Evolutionary conservation across 35 echinoderm and acorn worm genomes (phyloP).

Genomic region (Eucidaris tribuloides): DNA sequence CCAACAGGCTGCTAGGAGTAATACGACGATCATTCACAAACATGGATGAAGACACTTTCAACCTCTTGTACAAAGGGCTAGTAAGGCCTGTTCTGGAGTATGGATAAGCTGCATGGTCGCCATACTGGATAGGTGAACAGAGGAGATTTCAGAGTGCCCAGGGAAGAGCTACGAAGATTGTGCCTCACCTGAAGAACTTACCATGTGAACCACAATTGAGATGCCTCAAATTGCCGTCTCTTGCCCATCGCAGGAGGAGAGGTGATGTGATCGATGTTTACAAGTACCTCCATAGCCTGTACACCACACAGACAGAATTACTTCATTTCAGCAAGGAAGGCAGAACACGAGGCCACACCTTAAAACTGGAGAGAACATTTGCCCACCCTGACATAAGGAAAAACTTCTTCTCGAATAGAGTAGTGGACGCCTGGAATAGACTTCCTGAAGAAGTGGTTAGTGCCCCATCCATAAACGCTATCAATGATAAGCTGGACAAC

Average conservation of each 20-base stretch:
- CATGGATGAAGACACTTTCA: constrained; percentile 6
- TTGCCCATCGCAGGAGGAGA: too few species aligned
- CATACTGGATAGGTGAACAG: too few species aligned
- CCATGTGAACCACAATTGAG: too few species aligned
- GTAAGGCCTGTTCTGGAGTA: constrained; percentile 1
- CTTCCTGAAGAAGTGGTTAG: too few species aligned
- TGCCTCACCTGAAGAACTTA: too few species aligned
- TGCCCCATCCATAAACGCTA: too few species aligned
- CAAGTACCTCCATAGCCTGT: neutral
- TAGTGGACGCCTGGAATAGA: neutral
- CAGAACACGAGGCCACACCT: neutral
- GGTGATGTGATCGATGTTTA: constrained; percentile 19
- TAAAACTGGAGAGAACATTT: constrained; percentile 1
- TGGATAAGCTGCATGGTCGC: neutral
- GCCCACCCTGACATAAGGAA: neutral
- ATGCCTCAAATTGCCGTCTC: too few species aligned
- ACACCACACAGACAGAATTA: neutral
- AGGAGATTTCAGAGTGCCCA: too few species aligned
- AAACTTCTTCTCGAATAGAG: constrained; percentile 5
- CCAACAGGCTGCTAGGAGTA: neutral
- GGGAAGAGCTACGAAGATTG: too few species aligned
- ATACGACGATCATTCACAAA: neutral
- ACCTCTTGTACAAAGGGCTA: neutral
- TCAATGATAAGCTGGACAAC: too few species aligned
- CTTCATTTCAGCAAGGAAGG: neutral